Conservation (phyloP, 2,888 invertebrate species). For the Pristionchus maxplancki region DNA sequence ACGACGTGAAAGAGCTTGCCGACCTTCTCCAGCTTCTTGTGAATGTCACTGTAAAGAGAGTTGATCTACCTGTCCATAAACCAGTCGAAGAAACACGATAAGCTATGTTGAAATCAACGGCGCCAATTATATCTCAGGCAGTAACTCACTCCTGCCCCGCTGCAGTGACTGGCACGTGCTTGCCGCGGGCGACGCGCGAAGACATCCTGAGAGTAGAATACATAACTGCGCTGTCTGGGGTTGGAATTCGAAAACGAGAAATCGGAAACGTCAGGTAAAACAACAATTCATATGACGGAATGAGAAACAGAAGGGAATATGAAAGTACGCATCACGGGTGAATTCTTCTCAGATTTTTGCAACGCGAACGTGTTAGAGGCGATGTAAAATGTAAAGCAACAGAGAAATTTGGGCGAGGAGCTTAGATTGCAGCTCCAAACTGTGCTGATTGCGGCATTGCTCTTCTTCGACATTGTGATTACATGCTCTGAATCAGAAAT, state of each 20-base stretch:
- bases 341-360: too few species aligned
- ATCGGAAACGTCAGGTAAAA: too few species aligned
- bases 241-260: too few species aligned
- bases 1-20: not conserved
- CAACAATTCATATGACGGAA: too few species aligned
- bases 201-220: too few species aligned
- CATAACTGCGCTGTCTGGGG: too few species aligned
- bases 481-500: not conserved
- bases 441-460: not conserved
- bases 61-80: not conserved
- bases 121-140: too few species aligned
- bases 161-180: not conserved
- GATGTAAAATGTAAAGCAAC: not conserved
- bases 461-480: not conserved
- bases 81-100: not conserved
- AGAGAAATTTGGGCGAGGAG: not conserved
- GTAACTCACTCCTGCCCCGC: not conserved
- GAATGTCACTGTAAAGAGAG: not conserved
- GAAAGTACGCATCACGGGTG: too few species aligned
- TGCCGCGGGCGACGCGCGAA: not conserved
- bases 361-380: too few species aligned
- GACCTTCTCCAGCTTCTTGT: not conserved
- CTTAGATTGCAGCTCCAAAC: not conserved
- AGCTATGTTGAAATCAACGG: too few species aligned
- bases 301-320: too few species aligned